A percentile compares a stretch with the other conserved stretches of the same genome.
These are phyloP conservation scores for Coturnix japonica DNA, from an alignment of 2,113 vertebrate genomes.

Conservation along the genomic window DNA sequence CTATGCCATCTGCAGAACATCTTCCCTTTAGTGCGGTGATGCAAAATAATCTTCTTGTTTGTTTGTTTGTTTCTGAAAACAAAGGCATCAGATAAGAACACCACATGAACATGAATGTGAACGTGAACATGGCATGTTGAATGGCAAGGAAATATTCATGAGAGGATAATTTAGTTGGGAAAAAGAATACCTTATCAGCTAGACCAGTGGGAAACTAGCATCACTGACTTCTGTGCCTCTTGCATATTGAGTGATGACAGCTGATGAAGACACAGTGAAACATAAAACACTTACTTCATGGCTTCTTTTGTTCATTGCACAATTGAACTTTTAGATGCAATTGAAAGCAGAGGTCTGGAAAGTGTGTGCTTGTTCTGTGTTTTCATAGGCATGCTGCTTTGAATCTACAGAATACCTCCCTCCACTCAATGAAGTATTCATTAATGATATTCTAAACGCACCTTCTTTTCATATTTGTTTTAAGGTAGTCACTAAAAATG, in stretches of 20 bases:
- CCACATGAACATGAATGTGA: neutral
- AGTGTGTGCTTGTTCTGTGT: neutral
- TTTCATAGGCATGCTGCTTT: neutral
- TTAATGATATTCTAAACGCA: neutral
- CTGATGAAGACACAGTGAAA: constrained; percentile 27
- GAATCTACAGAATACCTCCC: neutral
- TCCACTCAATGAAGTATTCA: neutral
- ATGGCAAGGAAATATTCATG: neutral
- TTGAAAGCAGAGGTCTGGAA: constrained; percentile 9
- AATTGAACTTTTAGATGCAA: constrained; percentile 3
- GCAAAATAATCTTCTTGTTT: neutral
- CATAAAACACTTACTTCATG: neutral
- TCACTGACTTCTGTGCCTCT: neutral
- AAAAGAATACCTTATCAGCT: neutral
- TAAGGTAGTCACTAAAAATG: neutral
- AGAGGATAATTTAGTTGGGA: neutral
- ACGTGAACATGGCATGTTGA: neutral
- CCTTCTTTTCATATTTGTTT: constrained; percentile 2
- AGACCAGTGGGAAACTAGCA: neutral
- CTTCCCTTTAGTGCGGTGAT: neutral
- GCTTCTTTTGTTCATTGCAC: constrained; percentile 39
- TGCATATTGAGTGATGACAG: constrained; percentile 12
- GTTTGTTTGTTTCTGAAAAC: neutral
- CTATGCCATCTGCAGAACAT: neutral
- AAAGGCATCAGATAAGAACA: neutral